Evolutionary conservation across 1,140 invertebrate species (phyloP), one percentile per base, ranked within the genome.

Genomic region (Saccostrea echinata): DNA sequence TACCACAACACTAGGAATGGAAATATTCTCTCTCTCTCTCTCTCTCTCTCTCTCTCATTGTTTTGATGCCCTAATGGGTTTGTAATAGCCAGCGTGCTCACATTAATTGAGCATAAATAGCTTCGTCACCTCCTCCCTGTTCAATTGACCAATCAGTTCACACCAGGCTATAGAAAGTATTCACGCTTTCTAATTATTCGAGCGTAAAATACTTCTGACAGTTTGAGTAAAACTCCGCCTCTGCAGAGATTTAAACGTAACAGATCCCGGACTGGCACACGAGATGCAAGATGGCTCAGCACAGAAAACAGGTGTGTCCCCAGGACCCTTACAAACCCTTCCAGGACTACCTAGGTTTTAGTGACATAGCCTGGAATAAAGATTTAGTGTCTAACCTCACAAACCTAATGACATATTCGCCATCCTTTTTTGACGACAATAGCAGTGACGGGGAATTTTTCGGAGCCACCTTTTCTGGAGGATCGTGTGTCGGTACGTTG

Each of bases 291-390:
- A 76, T 76, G 68, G 68, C 68, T 16, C 68, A 76, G 68, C 3
- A 76, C 27, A 76, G 68, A 76, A 76, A 24, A 76, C 68, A 76
- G 13, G 6, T 12, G 27, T 13, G 68, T 76, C 68, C 27, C 27
- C 81, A 83, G 81, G 18, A 83, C 35, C 53, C 80, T 21, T 87
- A 87, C 61, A 51, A 35, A 80, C 86, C 86, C 0, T 82, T 87
- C 43, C 86, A 87, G 53, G 71, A 86, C 43, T 86, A 86, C 24
- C 52, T 86, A 1, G 85, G 85, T 8, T 53, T 86, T 13, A 76
- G 27, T 53, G 68, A 80, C 13, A 81, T 86, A 21, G 52, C 85
- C 9, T 82, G 86, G 80, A 87, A 87, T 33, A 87, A 87, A 51
- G 86, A 87, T 64, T 33, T 83, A 21, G 52, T 87, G 13, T 57